Base-by-base conservation (phyloP, 2,113 vertebrate species). In the Urocolius indicus region DNA sequence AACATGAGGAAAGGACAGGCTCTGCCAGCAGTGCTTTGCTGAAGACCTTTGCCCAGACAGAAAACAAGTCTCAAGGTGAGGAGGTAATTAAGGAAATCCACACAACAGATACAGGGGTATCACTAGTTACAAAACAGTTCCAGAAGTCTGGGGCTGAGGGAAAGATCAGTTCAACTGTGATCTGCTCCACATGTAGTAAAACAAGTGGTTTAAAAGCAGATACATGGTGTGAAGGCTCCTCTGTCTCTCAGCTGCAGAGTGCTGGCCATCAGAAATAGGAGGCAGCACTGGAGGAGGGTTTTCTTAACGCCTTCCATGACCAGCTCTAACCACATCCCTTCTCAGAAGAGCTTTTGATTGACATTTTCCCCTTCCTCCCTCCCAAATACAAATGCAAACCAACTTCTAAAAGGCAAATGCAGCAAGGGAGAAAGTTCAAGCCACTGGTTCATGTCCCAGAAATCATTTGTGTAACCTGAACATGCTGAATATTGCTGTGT, bases 301-400 rank as follows among this genome's bases (percentile, higher is more conserved):
- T 80, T 91, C 46, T 61, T 74, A 62, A 86, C 86, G 51, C 73
- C 15, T 93, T 87, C 87, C 71, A 41, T 30, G 78, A 46, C 20
- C 36, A 68, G 62, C 58, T 79, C 78, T 72, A 83, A 93, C 78
- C 83, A 6, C 78, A 90, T 79, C 87, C 82, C 57, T 84, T 89
- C 87, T 18, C 93, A 93, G 54, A 36, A 24, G 38, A 75, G 81
- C 58, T 80, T 87, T 68, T 86, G 68, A 66, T 75, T 10, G 2
- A 62, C 87, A 92, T 62, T n/a, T 63, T 54, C 49, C 87, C 82
- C 83, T 93, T 79, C 90, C 67, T 91, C 78, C 86, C 51, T 91
- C 78, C 86, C 51, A 63, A 81, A 77, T 23, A 78, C 38, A 76
- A 91, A 76, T 4, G 24, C n/a, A 87, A 81, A 91, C 36, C 73